Conservation (phyloP, 2,888 invertebrate species). For the Parnassius orleans region DNA sequence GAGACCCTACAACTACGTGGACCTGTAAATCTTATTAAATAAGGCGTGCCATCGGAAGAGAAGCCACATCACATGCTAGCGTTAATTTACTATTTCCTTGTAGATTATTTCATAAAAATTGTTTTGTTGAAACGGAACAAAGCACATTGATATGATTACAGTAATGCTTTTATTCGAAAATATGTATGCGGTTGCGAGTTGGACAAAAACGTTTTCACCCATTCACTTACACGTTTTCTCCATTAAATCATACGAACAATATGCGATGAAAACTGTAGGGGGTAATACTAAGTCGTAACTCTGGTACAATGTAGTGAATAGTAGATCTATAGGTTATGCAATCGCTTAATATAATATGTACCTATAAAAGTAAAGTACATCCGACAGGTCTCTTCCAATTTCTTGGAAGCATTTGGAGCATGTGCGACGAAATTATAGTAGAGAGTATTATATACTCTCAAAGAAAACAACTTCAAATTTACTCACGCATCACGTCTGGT, state of each 20-base stretch:
- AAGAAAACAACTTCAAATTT: constrained; percentile 13
- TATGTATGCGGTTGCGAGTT: constrained; percentile 6
- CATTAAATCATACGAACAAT: constrained; percentile 17
- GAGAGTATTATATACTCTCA: neutral
- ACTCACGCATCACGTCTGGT: constrained; percentile 86
- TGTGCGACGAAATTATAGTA: too few relatives aligned
- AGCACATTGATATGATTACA: neutral
- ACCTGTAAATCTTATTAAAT: constrained; percentile 17
- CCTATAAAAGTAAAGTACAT: too few relatives aligned
- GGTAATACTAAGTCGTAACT: constrained; percentile 6
- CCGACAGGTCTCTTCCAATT: too few relatives aligned
- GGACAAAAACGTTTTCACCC: constrained; percentile 5
- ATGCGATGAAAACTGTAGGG: constrained; percentile 4
- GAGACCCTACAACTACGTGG: neutral
- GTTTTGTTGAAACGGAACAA: neutral
- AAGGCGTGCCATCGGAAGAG: constrained; percentile 8
- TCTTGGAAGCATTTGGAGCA: too few relatives aligned
- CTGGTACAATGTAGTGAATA: neutral
- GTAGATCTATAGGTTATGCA: too few relatives aligned
- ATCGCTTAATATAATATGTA: too few relatives aligned
- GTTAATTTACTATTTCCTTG: constrained; percentile 2
- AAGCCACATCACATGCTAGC: neutral
- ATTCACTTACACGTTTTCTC: constrained; percentile 20
- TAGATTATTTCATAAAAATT: neutral
- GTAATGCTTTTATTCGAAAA: neutral